Evolutionary conservation across 2,888 invertebrate species (phyloP).

Genomic region (Podabrus alpinus): DNA sequence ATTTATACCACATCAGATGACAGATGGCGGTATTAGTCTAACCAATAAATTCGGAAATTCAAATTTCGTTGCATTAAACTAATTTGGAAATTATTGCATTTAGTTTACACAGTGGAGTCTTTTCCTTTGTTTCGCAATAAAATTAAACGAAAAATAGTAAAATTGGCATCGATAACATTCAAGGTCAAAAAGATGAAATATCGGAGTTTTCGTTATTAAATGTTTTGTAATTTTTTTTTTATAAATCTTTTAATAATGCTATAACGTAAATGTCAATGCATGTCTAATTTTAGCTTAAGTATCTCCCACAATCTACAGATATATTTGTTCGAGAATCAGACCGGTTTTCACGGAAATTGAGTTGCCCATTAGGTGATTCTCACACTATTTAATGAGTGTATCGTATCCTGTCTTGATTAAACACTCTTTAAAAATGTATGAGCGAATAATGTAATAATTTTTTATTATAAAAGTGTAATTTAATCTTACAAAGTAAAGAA

Average conservation of each 20-base stretch:
- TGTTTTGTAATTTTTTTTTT: background rate
- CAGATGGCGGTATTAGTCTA: background rate
- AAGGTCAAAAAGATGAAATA: too few relatives aligned
- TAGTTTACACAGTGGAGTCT: background rate
- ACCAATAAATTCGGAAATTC: background rate
- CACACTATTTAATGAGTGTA: conserved; percentile 22
- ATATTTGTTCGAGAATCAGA: conserved; percentile 5
- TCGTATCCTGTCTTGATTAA: conserved; percentile 6
- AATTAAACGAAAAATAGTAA: background rate
- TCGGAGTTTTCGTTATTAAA: background rate
- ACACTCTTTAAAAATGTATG: background rate
- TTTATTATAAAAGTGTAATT: background rate
- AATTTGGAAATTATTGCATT: background rate
- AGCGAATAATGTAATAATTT: background rate
- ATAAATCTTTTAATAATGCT: background rate
- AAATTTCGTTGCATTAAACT: background rate
- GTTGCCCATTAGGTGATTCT: conserved; percentile 25
- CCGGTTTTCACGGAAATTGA: conserved; percentile 28
- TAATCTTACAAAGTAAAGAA: background rate
- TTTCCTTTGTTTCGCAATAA: too few relatives aligned
- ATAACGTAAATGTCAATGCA: background rate
- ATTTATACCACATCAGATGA: background rate
- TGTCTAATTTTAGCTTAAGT: background rate
- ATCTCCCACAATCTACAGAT: conserved; percentile 13
- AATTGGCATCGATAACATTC: background rate